Evolutionary conservation across 2,797 vertebrate genomes (phyloP).

Genomic region (Decapterus maruadsi): DNA sequence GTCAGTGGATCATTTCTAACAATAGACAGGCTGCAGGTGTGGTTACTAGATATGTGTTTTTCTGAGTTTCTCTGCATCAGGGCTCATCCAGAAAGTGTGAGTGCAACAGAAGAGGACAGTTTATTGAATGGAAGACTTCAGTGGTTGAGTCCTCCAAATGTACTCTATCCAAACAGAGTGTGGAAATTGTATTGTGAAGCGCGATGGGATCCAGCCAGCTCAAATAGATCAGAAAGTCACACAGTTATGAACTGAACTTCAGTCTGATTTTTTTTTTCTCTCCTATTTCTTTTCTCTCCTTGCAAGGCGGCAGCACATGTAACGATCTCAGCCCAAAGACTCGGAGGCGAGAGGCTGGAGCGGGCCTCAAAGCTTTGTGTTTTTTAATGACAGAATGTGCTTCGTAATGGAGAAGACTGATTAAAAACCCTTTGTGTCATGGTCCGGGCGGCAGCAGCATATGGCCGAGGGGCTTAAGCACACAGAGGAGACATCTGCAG

Average conservation of each 20-base stretch:
- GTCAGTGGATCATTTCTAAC: not conserved
- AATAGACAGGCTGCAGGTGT: not conserved
- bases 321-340: conserved; percentile 13
- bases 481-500: conserved; percentile 65
- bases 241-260: conserved; percentile 32
- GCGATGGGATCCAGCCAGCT: conserved; percentile 13
- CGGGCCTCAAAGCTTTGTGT: conserved; percentile 44
- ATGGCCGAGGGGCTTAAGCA: conserved; percentile 69
- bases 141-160: conserved; percentile 16
- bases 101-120: conserved; percentile 1
- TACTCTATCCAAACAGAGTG: not conserved
- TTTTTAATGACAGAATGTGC: conserved; percentile 70
- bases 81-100: not conserved
- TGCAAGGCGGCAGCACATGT: conserved; percentile 18
- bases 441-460: conserved; percentile 58
- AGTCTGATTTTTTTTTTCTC: not conserved
- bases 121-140: conserved; percentile 21
- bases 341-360: conserved; percentile 26
- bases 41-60: not conserved
- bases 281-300: not conserved
- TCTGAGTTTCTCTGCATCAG: not conserved
- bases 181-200: conserved; percentile 5
- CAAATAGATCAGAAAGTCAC: conserved; percentile 34
- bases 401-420: conserved; percentile 70
- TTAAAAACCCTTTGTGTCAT: conserved; percentile 67